These are phyloP conservation scores for Alosa sapidissima DNA, from an alignment of 2,797 vertebrate genomes.

Conservation along the genomic window DNA sequence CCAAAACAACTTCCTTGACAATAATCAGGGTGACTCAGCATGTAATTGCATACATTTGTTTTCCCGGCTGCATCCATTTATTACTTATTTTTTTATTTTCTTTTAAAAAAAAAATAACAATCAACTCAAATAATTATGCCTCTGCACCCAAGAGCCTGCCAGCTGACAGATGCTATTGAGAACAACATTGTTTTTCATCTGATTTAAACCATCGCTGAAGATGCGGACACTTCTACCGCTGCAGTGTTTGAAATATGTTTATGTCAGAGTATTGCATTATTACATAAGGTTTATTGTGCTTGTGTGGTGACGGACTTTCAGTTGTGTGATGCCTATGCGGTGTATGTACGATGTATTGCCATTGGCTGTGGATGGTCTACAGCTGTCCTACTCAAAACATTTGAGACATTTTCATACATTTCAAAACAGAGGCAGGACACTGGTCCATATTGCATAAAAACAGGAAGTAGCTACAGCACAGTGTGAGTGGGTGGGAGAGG, in stretches of 20 bases:
- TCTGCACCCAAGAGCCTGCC: slow-evolving; percentile 19
- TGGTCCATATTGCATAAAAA: not conserved
- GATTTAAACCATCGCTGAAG: not conserved
- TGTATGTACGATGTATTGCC: not conserved
- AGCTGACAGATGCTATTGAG: slow-evolving; percentile 45
- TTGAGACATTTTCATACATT: no score
- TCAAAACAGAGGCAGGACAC: no score
- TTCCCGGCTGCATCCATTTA: not conserved
- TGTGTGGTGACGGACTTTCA: not conserved
- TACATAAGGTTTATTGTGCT: not conserved
- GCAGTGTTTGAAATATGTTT: not conserved
- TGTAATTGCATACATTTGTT: slow-evolving; percentile 35
- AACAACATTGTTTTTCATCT: not conserved
- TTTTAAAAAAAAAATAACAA: not conserved
- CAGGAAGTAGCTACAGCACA: not conserved
- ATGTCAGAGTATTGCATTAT: not conserved
- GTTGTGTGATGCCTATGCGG: no score
- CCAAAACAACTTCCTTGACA: not conserved
- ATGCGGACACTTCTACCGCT: not conserved
- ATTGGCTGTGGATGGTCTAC: not conserved
- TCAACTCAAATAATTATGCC: slow-evolving; percentile 34
- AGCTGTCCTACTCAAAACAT: not conserved
- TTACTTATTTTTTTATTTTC: not conserved
- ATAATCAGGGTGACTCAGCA: not conserved
- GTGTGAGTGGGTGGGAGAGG: not conserved